Base-by-base conservation (phyloP, 2,888 invertebrate species). In the Cyclophora punctaria region DNA sequence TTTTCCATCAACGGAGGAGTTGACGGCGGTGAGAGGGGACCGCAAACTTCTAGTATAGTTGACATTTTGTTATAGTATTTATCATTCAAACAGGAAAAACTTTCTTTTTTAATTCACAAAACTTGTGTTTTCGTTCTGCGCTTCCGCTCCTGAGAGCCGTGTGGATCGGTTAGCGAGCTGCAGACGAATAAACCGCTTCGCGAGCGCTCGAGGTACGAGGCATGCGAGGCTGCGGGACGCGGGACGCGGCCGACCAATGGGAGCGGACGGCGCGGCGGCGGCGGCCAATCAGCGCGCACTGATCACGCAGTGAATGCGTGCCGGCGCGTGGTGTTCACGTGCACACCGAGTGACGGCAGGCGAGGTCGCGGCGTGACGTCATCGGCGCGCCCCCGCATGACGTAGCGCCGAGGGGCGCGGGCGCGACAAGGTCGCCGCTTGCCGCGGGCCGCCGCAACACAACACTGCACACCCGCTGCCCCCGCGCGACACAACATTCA, bases 281-380 rank as follows among this genome's bases (percentile, higher is more conserved):
- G 61, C 71, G 73, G 68, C 94, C 93, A 93, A 94, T 94, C 73
- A 73, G 69, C 61, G 69, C 48, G 55, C 48, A 60, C 73, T 75
- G 90, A 91, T 92, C 95, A 95, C 92, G 91, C 94, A 91, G 85
- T 84, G 81, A 80, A 87, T 90, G 93, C 95, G 93, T 95, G 95
- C 90, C 91, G 79, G 81, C 85, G 92, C 91, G 91, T 92, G 92
- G 76, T 92, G 92, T 94, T 94, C 95, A 95, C 95, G 95, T 96
- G 95, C 91, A 91, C 92, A 82, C 81, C 83, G 92, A 90, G 92
- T 94, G 94, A 91, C 92, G 83, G 78, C 73, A 63, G 67, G 67
- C 73, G 82, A 80, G 88, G 83, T 90, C 90, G 90, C 80, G 75
- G 78, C 72, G 82, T 90, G 89, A 89, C 90, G 90, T 90, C 90